Base-by-base conservation (phyloP, 2,113 vertebrate genomes). In the Calyptomena viridis region DNA sequence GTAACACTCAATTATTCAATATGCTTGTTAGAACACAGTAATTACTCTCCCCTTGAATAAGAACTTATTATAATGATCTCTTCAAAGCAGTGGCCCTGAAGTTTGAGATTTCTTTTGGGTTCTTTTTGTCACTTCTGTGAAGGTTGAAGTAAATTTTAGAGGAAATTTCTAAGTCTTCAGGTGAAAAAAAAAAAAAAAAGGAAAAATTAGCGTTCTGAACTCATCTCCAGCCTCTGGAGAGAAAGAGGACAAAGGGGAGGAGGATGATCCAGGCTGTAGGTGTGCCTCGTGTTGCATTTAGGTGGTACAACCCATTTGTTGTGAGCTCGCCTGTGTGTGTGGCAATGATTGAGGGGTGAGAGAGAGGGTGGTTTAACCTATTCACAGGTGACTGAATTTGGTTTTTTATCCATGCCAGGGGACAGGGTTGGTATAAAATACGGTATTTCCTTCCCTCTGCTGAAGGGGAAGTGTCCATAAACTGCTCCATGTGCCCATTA, bases 241-340 rank as follows among this genome's bases (percentile, higher is more conserved):
- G 52, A 39, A 80, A 12, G 35, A 84, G 8, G 20, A 40, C 8
- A 35, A 52, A 81, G 60, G 14, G 12, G 66, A 64, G 40, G 37
- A 12, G 46, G 31, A 31, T 73, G 31, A 31, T 73, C 22, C 10
- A 8, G 16, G 72, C 53, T 74, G 68, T 80, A 86, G 81, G 52
- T 81, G 35, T 24, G 44, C 39, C 56, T 39, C 0, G 1, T 50
- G 17, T 22, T 16, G n/a, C 1, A 0, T 28, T 55, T 11, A 7
- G 5, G 8, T 39, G 31, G n/a, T 35, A 20, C 12, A 44, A 11
- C 14, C 5, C 3, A 2, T 39, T 22, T 49, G 31, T 59, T 62
- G 0, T 9, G 40, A 46, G 4, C 35, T 74, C 37, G 35, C 37
- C n/a, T 82, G 58, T 58, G 44, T 58, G 44, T 21, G 4, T 31